phyloP scores from a whole-genome alignment of 2,113 vertebrate species.

The Gallinago media region DNA sequence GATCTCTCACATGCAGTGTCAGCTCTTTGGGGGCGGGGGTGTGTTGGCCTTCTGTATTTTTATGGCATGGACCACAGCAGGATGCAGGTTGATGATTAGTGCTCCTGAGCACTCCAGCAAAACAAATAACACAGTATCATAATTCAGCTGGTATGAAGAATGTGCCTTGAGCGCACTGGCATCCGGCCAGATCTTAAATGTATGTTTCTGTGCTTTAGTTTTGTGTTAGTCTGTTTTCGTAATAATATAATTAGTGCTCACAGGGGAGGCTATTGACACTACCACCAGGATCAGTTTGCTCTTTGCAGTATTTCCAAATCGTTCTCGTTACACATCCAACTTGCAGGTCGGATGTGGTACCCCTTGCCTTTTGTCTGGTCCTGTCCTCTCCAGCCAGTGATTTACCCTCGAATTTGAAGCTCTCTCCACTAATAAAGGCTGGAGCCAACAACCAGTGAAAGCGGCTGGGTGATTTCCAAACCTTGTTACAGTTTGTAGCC shows the following conservation, averaged over 20 bases:
- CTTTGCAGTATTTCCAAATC: conserved; percentile 57
- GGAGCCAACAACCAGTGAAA: not conserved
- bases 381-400: not conserved
- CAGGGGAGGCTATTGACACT: conserved; percentile 74
- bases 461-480: not conserved
- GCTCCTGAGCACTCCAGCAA: not conserved
- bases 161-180: conserved; percentile 12
- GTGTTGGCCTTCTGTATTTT: not conserved
- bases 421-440: not conserved
- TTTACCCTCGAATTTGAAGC: not conserved
- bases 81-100: not conserved
- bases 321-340: conserved; percentile 31
- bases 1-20: rapidly evolving
- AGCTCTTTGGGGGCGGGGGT: not conserved
- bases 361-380: not conserved
- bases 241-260: conserved; percentile 80
- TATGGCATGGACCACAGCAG: not conserved
- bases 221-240: conserved; percentile 78
- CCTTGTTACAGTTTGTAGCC: not conserved
- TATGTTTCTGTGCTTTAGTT: conserved; percentile 71
- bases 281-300: conserved; percentile 70
- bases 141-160: conserved; percentile 26
- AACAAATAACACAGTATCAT: not conserved
- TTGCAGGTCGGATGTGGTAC: not conserved
- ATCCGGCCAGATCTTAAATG: conserved; percentile 65